Base-by-base conservation (phyloP, 2,888 invertebrate genomes). In the Camponotus fellah region DNA sequence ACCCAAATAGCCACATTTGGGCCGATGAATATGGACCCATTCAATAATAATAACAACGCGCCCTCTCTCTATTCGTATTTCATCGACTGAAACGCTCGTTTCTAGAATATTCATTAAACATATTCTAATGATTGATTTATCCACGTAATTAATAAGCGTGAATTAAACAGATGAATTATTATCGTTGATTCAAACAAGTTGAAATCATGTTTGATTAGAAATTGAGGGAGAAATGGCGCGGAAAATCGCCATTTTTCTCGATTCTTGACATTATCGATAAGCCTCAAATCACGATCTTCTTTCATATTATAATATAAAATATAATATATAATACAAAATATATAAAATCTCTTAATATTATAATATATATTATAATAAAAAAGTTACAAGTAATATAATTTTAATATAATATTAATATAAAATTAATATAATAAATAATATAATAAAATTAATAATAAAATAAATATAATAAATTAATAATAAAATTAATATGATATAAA, bases 1-100 rank as follows among this genome's bases (percentile, higher is more conserved):
- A 46, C 17, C 60, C 79, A 80, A 80, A 80, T 60, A 80, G 79
- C 72, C n/a, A 80, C 46, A 80, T 80, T 80, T 72, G 26, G 34
- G 43, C 21, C 46, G 12, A 72, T 60, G 74, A 60, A 80, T 79
- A 79, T 46, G 72, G 34, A 71, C 56, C 69, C 40, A 68, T 69
- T 32, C 8, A n/a, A 53, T 49, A n/a, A 49, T 49, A 17, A 46
- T 56, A 77, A 77, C 69, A 76, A 40, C 14, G 32, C 14, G 66
- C 26, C n/a, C 46, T 12, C 34, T 37, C 40, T 58, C 46, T 60
- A 46, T 80, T 72, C 65, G 37, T 60, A 80, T 79, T 71, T 79
- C 72, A 53, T 66, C 56, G 72, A 71, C 12, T 60, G 72, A 58
- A 72, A 60, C 17, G 14, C 32, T 17, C 21, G 3, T 21, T 17